Evolutionary conservation across 35 echinoderm and acorn worm genomes (phyloP), one percentile per base, ranked within the genome.

Genomic region (Heliocidaris tuberculata): DNA sequence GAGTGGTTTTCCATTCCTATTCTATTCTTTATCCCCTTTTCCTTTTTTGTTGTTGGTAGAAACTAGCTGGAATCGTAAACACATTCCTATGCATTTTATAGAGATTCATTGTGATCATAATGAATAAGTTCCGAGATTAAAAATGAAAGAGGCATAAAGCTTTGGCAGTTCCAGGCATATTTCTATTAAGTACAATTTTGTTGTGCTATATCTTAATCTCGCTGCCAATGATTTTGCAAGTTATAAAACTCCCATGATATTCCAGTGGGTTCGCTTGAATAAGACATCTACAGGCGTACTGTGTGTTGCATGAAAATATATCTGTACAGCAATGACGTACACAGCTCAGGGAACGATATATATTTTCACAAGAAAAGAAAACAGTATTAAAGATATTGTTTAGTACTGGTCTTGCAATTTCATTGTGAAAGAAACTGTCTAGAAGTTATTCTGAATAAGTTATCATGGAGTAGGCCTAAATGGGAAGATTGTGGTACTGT

Each of bases 81-180:
- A 89, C 87, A 89, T 89, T 89, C 87, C 87, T 89, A 27, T 48
- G 47, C 87, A 89, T 32, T 89, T 89, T 89, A 16, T 48, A n/a
- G 16, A 89, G 24, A 48, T 47, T 48, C 31, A 89, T 89, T 89
- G 87, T 89, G 87, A 32, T 89, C 47, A 47, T 89, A 89, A 89
- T 89, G 87, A 89, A 89, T 89, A 89, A 89, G 87, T 89, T 89
- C 87, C 87, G 87, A 89, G 87, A 89, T 89, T 17, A 48, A 47
- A 32, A 48, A 89, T n/a, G 87, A 89, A 47, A 47, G 87, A 48
- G 87, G 47, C 87, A 32, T 16, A 31, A 48, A 42, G 19, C 31
- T 48, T 19, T 78, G 17, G 65, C 21, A 78, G 65, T 78, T 78
- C 65, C 27, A 78, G 65, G 65, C 65, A 78, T 24, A 78, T 78